These are phyloP conservation scores for Carassius carassius DNA, from an alignment of 2,113 vertebrate genomes.

Conservation along the genomic window DNA sequence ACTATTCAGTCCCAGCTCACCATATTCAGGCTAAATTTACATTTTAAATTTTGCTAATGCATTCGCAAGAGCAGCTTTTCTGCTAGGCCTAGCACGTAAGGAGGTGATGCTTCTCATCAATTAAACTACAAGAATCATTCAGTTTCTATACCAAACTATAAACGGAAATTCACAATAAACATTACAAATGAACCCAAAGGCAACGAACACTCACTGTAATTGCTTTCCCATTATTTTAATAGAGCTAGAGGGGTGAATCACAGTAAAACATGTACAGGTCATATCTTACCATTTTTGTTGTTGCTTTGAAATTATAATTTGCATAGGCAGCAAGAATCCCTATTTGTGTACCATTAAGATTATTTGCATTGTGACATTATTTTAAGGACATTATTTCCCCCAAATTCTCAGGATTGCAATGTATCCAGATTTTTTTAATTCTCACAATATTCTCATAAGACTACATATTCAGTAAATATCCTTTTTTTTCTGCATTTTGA, in stretches of 20 bases:
- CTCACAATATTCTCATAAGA: neutral
- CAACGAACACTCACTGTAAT: neutral
- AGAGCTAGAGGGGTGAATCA: neutral
- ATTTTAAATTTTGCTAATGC: constrained; percentile 7
- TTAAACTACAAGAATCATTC: neutral
- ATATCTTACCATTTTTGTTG: constrained; percentile 7
- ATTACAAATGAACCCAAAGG: constrained; percentile 7
- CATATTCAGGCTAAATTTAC: constrained; percentile 3
- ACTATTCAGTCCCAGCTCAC: neutral
- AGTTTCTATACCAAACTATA: constrained; percentile 12
- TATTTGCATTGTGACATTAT: constrained; percentile 8
- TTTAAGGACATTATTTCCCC: neutral
- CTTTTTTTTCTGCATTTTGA: neutral
- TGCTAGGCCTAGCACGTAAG: neutral
- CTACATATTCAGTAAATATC: neutral
- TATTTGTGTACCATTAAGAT: neutral
- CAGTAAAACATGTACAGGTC: constrained; percentile 10
- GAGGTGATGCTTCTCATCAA: neutral
- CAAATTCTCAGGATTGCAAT: neutral
- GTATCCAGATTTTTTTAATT: neutral
- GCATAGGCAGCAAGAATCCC: neutral
- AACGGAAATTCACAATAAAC: constrained; percentile 12
- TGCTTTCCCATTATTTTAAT: constrained; percentile 9
- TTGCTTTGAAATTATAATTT: neutral
- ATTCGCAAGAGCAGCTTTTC: neutral